phyloP scores from a whole-genome alignment of 1,140 invertebrate genomes.

The Conus ventricosus region DNA sequence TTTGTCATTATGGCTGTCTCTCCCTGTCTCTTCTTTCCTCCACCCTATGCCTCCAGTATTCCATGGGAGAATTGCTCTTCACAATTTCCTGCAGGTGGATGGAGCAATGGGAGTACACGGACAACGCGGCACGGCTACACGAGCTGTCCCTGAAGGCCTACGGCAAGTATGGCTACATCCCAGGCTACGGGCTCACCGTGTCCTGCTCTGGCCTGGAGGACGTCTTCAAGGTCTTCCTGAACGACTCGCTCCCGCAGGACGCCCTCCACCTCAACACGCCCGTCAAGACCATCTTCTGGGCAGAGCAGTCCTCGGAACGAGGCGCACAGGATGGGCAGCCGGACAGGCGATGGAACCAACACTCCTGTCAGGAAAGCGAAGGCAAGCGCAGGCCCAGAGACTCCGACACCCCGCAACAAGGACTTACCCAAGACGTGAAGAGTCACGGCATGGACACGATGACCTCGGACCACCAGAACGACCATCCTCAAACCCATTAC shows the following conservation, averaged over 20 bases:
- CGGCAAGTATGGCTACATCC: constrained; percentile 27
- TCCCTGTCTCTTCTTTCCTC: too few relatives aligned
- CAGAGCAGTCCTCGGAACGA: neutral
- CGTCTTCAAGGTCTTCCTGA: constrained; percentile 12
- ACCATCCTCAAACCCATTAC: neutral
- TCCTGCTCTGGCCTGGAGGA: constrained; percentile 27
- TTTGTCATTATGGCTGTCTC: too few relatives aligned
- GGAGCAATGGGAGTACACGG: constrained; percentile 27
- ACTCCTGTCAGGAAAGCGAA: too few relatives aligned
- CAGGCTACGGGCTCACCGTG: constrained; percentile 22
- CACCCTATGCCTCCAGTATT: too few relatives aligned
- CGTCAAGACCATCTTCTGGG: constrained; percentile 21
- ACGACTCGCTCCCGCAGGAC: neutral
- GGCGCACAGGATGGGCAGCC: too few relatives aligned
- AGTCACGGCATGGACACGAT: neutral
- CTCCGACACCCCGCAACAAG: too few relatives aligned
- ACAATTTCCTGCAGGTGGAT: constrained; percentile 20
- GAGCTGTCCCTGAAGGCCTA: constrained; percentile 22
- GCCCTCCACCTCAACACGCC: neutral
- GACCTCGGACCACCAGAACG: too few relatives aligned
- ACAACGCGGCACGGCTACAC: constrained; percentile 15
- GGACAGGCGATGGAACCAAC: neutral
- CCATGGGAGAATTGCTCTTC: too few relatives aligned
- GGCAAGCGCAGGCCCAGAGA: too few relatives aligned
- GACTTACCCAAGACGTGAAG: neutral